These are phyloP conservation scores for Eupithecia pulchellata DNA, from an alignment of 2,888 invertebrate genomes.

Conservation along the genomic window DNA sequence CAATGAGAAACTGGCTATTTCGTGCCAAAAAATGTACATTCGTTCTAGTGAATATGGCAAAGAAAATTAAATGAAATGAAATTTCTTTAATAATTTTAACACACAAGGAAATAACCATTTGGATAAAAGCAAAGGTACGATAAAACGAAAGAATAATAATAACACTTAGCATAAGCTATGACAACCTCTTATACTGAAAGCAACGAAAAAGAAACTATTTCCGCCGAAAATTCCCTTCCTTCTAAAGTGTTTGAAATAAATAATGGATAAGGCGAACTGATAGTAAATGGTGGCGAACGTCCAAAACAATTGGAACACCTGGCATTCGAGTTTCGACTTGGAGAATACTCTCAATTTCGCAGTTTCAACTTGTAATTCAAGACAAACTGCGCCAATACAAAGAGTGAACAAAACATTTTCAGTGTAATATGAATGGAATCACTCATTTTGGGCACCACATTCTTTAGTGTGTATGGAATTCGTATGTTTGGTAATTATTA, in stretches of 20 bases:
- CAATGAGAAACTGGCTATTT: neutral
- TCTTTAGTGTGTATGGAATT: neutral
- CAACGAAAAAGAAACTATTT: neutral
- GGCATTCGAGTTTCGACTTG: neutral
- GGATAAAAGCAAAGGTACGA: neutral
- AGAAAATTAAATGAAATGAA: neutral
- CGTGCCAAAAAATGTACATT: neutral
- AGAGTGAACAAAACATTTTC: neutral
- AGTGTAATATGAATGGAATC: neutral
- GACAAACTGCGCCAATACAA: neutral
- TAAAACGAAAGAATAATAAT: neutral
- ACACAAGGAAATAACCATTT: neutral
- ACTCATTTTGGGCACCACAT: neutral
- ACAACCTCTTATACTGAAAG: neutral
- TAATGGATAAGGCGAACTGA: neutral
- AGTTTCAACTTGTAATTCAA: neutral
- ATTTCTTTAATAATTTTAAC: neutral
- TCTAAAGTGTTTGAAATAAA: neutral
- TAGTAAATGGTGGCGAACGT: neutral
- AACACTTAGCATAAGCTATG: neutral
- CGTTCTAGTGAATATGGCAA: neutral
- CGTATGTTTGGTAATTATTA: no score
- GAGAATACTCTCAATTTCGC: neutral
- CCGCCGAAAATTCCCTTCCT: neutral
- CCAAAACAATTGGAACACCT: conserved; percentile 4